Evolutionary conservation across 2,888 invertebrate species (phyloP).

Genomic region (Phengaris arion): DNA sequence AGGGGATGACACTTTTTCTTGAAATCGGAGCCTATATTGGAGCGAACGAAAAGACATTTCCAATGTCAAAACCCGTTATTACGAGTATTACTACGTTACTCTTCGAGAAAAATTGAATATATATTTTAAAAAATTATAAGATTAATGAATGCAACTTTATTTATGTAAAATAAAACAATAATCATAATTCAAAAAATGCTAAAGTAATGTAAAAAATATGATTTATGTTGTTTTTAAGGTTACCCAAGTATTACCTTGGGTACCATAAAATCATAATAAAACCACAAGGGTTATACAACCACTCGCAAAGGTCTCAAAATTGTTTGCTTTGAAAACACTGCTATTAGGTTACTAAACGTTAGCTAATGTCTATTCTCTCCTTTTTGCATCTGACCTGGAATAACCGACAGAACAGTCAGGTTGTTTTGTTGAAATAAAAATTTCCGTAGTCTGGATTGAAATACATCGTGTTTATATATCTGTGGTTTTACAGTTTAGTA

Average conservation of each 20-base stretch:
- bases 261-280: no score
- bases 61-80: no score
- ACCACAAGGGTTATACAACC: background rate
- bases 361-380: background rate
- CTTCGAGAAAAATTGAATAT: no score
- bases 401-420: background rate
- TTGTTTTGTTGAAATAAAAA: conserved; percentile 1
- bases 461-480: background rate
- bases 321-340: background rate
- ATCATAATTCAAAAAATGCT: background rate
- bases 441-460: background rate
- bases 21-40: no score
- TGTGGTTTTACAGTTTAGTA: no score
- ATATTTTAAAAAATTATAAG: no score
- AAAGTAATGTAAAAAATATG: background rate
- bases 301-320: no score
- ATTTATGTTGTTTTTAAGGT: background rate
- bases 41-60: no score
- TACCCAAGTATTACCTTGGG: no score
- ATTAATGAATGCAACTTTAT: no score
- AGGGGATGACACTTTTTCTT: no score
- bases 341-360: background rate
- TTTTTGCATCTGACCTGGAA: conserved; percentile 2
- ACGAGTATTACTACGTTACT: no score
- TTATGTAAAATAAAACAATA: background rate